Percentiles rank a stretch among this genome's conserved stretches.
These are phyloP conservation scores for Paraescarpia echinospica DNA, from an alignment of 1,140 invertebrate species.

Conservation along the genomic window DNA sequence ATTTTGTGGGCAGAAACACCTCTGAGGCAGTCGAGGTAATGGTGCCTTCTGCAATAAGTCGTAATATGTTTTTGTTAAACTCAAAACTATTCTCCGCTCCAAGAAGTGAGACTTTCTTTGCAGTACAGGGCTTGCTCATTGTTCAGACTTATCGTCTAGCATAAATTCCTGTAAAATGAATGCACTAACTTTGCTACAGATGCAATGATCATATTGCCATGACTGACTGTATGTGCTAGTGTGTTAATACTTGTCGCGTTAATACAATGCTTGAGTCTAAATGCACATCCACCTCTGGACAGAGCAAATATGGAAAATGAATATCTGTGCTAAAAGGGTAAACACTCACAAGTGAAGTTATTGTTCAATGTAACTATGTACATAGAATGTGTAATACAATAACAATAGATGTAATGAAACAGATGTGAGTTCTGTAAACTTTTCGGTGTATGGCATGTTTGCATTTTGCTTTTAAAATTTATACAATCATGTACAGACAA, in stretches of 20 bases:
- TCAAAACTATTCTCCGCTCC: neutral
- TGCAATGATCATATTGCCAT: neutral
- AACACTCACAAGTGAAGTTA: neutral
- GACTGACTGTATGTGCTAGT: neutral
- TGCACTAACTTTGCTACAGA: neutral
- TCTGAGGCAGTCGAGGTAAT: neutral
- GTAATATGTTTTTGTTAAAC: no score
- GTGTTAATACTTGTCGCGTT: neutral
- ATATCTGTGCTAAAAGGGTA: neutral
- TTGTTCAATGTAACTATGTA: neutral
- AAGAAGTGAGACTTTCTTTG: neutral
- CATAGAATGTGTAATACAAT: neutral
- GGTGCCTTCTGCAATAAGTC: neutral
- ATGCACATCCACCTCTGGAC: neutral
- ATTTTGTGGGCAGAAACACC: neutral
- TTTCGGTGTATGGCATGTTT: neutral
- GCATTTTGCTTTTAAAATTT: neutral
- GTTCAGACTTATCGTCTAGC: neutral
- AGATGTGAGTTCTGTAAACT: neutral
- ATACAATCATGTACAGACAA: neutral
- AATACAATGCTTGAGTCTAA: neutral
- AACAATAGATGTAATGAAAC: no score
- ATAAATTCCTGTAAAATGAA: neutral
- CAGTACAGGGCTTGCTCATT: neutral
- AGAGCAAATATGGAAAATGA: neutral